Base-by-base conservation (phyloP, 2,113 vertebrate genomes). In the Rhipidura dahli region DNA sequence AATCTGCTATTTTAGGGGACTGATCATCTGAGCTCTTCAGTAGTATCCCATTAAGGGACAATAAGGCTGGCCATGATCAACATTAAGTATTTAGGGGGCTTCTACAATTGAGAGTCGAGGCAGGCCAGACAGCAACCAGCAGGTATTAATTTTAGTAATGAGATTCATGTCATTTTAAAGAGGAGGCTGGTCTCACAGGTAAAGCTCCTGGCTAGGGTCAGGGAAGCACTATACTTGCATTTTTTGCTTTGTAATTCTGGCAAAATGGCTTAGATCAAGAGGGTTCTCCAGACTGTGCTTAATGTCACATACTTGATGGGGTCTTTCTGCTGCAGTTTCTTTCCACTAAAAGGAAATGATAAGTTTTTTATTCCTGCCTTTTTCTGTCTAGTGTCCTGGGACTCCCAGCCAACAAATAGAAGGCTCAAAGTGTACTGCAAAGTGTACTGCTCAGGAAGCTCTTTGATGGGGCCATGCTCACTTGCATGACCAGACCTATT, bases 121-220 rank as follows among this genome's bases (percentile, higher is more conserved):
- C 53, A 63, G 45, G 66, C 80, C 87, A 76, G 81, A 65, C 70
- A 76, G 75, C 18, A 85, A 87, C 28, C 71, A 73, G 82, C 61
- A 90, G 82, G 66, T 95, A 51, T 57, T 95, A 84, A 82, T 95
- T 93, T 76, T 80, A 79, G 63, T 75, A 91, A 91, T 85, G 50
- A 96, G 91, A 54, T 39, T 85, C 50, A 88, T 95, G 59, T 90
- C 21, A 63, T 80, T 94, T 94, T 94, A 83, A 85, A 83, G 70
- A 91, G n/a, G 17, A 93, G 45, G 57, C 70, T 91, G 82, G 37
- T 94, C 73, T 87, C 49, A 45, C 30, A 85, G 35, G 70, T 80
- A 75, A 49, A 57, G 57, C 33, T 91, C 7, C 23, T 56, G 59
- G 42, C 59, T 90, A 63, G 66, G 57, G 49, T 95, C 54, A 73